Percentiles rank a stretch among this genome's conserved stretches.
Evolutionary conservation across 2,888 invertebrate species (phyloP).

Genomic region (Noctuana brunneofusca): DNA sequence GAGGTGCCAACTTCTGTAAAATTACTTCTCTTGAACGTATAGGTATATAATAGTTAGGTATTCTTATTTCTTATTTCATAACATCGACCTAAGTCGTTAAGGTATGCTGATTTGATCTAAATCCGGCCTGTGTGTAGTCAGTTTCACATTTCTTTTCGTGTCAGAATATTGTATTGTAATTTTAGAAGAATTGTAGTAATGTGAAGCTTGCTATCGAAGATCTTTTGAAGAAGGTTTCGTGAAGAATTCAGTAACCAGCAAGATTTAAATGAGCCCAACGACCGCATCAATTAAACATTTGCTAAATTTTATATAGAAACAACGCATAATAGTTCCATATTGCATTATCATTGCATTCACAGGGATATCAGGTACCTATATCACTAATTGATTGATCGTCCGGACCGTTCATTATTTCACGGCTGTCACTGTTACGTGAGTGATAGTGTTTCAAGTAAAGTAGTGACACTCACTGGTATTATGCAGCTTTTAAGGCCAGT

Average conservation of each 20-base stretch:
- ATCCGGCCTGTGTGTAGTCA: conserved; percentile 2
- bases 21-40: too few relatives aligned
- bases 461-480: too few relatives aligned
- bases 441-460: conserved; percentile 9
- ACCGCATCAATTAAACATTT: background rate
- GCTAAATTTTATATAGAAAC: background rate
- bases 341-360: background rate
- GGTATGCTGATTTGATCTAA: conserved; percentile 4
- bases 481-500: conserved; percentile 8
- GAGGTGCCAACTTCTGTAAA: too few relatives aligned
- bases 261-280: background rate
- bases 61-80: background rate
- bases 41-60: too few relatives aligned
- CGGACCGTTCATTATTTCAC: conserved; percentile 10
- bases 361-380: background rate
- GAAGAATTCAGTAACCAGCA: too few relatives aligned
- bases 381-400: conserved; percentile 18
- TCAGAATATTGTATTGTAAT: background rate
- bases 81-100: background rate
- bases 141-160: background rate
- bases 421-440: conserved; percentile 7
- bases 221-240: too few relatives aligned
- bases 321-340: background rate
- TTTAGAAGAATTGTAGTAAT: background rate
- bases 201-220: background rate